phyloP scores from a whole-genome alignment of 1,140 invertebrate species.

The Contarinia nasturtii region DNA sequence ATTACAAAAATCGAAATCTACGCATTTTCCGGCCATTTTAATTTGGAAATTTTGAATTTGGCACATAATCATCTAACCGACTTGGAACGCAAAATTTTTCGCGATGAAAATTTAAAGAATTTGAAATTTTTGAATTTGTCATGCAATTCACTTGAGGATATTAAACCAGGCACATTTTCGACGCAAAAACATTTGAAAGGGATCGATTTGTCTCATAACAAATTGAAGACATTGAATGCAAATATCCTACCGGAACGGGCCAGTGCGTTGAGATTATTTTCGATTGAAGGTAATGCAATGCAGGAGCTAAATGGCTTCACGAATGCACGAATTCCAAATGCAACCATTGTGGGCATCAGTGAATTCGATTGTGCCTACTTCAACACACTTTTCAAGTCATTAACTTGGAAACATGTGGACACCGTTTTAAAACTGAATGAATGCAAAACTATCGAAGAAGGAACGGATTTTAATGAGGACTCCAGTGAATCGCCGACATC shows the following conservation, averaged over 20 bases:
- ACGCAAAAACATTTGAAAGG: background rate
- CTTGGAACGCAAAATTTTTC: background rate
- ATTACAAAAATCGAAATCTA: background rate
- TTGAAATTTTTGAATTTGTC: background rate
- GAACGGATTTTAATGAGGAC: too few relatives aligned
- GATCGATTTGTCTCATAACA: background rate
- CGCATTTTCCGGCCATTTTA: background rate
- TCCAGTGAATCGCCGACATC: too few relatives aligned
- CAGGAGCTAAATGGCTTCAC: background rate
- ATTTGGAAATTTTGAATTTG: background rate
- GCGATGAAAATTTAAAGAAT: background rate
- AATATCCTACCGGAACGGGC: background rate
- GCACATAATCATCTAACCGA: background rate
- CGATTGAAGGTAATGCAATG: background rate
- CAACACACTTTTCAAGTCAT: background rate
- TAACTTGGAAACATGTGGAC: background rate
- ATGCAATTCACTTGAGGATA: background rate
- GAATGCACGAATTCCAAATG: background rate
- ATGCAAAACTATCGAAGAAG: background rate
- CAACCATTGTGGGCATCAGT: background rate
- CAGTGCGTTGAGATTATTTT: background rate
- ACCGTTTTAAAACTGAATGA: background rate
- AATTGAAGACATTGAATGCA: background rate
- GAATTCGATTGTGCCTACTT: background rate
- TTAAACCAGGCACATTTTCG: background rate